A percentile compares a stretch with the other conserved stretches of the same genome.
Conservation (phyloP, 2,797 vertebrate species). For the Microctenopoma steveboyesi region DNA sequence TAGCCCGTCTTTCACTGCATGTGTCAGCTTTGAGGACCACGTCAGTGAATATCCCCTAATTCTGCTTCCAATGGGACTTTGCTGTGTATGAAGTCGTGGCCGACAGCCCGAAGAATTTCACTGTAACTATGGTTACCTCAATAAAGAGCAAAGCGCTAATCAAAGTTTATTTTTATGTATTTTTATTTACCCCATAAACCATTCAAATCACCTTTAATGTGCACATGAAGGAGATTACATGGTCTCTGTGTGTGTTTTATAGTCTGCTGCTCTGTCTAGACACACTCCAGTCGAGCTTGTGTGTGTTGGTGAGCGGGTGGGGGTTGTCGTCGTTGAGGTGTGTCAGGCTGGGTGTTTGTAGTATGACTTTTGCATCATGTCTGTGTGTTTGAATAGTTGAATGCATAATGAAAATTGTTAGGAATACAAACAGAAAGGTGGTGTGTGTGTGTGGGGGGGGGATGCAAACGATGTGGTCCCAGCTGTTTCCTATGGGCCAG, state of each 20-base stretch:
- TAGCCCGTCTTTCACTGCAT: too few species aligned
- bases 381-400: conserved; percentile 40
- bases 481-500: conserved; percentile 71
- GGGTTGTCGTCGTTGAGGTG: conserved; percentile 5
- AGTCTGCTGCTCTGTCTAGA: conserved; percentile 53
- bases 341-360: background rate
- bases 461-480: conserved; percentile 64
- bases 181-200: conserved; percentile 13
- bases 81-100: background rate
- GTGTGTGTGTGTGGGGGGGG: conserved; percentile 23
- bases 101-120: background rate
- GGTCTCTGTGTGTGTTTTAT: conserved; percentile 16
- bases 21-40: background rate
- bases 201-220: conserved; percentile 17
- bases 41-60: background rate
- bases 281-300: conserved; percentile 12
- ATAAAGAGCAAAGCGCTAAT: background rate
- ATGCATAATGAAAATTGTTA: conserved; percentile 53
- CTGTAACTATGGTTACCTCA: background rate
- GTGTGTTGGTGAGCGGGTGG: conserved; percentile 13
- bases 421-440: conserved; percentile 53
- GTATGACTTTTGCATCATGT: conserved; percentile 6
- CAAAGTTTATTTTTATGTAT: background rate
- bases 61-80: background rate
- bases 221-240: conserved; percentile 17